Conservation (phyloP, 2,113 vertebrate genomes). For the Maccullochella peelii region DNA sequence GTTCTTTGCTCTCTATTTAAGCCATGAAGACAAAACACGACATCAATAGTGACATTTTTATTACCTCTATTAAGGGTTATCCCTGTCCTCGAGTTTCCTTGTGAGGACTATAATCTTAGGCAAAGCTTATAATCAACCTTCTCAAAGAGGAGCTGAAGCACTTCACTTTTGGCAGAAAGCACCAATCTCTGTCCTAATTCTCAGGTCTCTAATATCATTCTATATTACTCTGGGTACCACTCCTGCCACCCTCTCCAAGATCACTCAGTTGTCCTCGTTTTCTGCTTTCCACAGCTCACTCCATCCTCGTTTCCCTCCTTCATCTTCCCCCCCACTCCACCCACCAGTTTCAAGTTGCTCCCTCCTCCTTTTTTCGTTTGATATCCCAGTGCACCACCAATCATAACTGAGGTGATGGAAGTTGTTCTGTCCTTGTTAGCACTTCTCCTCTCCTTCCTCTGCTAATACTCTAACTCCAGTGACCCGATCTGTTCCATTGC, state of each 20-base stretch:
- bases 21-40: neutral
- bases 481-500: constrained; percentile 29
- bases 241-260: constrained; percentile 17
- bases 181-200: constrained; percentile 29
- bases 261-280: constrained; percentile 37
- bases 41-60: constrained; percentile 13
- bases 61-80: constrained; percentile 10
- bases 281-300: constrained; percentile 6
- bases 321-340: neutral
- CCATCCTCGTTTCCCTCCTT: constrained; percentile 15
- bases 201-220: constrained; percentile 5
- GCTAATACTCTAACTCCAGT: neutral
- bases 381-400: constrained; percentile 2
- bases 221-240: constrained; percentile 6
- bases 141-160: constrained; percentile 25
- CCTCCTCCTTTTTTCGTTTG: neutral
- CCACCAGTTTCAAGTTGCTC: constrained; percentile 7
- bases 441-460: constrained; percentile 14
- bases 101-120: constrained; percentile 30
- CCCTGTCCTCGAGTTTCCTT: neutral
- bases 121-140: constrained; percentile 40
- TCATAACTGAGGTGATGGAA: constrained; percentile 31
- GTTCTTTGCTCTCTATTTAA: neutral
- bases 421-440: constrained; percentile 17
- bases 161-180: constrained; percentile 12